Evolutionary conservation across 2,113 vertebrate genomes (phyloP).

Genomic region (Glaucomys volans): DNA sequence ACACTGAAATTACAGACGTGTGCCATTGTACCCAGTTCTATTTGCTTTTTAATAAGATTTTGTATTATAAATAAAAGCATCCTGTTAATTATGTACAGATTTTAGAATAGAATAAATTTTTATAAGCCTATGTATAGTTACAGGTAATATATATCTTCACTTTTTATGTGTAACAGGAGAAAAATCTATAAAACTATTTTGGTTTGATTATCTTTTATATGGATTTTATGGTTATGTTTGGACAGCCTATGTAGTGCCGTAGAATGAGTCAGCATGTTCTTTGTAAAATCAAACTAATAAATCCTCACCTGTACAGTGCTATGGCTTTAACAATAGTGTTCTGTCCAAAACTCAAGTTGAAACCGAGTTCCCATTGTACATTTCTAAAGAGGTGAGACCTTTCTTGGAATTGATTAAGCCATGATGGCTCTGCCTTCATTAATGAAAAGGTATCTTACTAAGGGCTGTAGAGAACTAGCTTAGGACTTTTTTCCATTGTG

Average conservation of each 20-base stretch:
- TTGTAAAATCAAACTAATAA: background rate
- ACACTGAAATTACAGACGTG: too few relatives aligned
- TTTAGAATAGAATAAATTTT: background rate
- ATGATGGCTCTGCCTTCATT: background rate
- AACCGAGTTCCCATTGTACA: background rate
- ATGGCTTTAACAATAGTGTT: background rate
- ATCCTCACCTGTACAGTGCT: background rate
- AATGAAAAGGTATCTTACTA: background rate
- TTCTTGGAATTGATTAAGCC: background rate
- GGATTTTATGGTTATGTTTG: conserved; percentile 11
- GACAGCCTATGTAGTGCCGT: conserved; percentile 12
- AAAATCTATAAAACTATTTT: background rate
- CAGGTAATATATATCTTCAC: background rate
- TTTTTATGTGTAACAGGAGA: background rate
- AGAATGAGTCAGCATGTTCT: background rate
- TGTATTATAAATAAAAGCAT: background rate
- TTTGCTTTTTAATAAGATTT: background rate
- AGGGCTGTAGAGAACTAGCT: background rate
- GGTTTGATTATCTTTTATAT: conserved; percentile 43
- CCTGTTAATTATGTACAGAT: background rate
- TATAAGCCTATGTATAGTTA: background rate
- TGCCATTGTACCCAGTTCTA: background rate
- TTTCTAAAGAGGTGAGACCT: background rate
- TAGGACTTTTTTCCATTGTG: background rate
- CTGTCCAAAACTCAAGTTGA: background rate